phyloP scores from a whole-genome alignment of 2,113 vertebrate species.

The Albula goreensis region DNA sequence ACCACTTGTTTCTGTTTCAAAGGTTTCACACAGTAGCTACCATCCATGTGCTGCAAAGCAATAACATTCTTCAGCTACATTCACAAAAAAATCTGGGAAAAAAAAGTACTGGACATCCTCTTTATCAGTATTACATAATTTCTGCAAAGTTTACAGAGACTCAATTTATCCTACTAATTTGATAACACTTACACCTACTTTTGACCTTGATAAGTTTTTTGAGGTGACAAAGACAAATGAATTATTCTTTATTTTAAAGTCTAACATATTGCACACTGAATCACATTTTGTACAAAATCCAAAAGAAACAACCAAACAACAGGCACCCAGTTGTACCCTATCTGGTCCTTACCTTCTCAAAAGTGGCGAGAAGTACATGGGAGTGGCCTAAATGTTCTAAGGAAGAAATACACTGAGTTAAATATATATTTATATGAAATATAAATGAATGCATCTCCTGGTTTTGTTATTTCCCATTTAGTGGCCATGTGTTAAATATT shows the following conservation, averaged over 20 bases:
- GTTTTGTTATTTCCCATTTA: neutral
- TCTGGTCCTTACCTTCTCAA: conserved; percentile 84
- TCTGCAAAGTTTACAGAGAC: no score
- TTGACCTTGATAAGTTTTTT: neutral
- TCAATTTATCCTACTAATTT: neutral
- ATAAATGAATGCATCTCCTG: no score
- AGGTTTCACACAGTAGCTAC: conserved; percentile 94
- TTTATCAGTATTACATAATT: neutral
- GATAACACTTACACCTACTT: neutral
- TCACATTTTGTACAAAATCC: neutral
- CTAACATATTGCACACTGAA: neutral
- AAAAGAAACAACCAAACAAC: neutral
- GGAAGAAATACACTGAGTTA: neutral
- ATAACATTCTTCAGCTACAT: neutral
- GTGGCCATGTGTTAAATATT: neutral
- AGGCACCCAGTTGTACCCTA: neutral
- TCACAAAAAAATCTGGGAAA: neutral
- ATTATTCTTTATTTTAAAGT: neutral
- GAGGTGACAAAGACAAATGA: neutral
- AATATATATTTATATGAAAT: no score
- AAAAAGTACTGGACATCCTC: neutral
- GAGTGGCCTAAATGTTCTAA: conserved; percentile 90
- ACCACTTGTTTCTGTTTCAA: conserved; percentile 99
- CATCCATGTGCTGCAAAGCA: conserved; percentile 83
- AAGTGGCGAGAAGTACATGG: conserved; percentile 92